Base-by-base conservation (phyloP, 2,888 invertebrate species). In the Eucera pruinosa region DNA sequence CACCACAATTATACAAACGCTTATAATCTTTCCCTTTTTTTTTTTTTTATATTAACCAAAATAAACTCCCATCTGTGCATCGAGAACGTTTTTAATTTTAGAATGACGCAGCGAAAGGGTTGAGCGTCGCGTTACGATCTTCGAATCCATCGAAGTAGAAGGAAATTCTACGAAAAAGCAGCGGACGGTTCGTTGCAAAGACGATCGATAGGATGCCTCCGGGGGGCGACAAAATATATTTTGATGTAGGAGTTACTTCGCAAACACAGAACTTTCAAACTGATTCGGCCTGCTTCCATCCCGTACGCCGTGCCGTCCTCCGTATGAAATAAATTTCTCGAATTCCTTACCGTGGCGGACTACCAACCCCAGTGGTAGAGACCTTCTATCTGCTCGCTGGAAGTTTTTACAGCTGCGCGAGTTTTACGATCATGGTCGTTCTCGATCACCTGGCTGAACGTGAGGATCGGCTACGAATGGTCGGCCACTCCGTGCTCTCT, bases 241-340 rank as follows among this genome's bases (percentile, higher is more conserved):
- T 72, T 69, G 58, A 70, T 52, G n/a, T 50, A 77, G 23, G 43
- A 54, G 52, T 25, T 69, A 60, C 58, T 36, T 68, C 41, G 43
- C 61, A 55, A 30, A 69, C n/a, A 73, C 78, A 72, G 45, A 82
- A 66, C 62, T 70, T 67, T 50, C 54, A n/a, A 64, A 78, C 58
- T 47, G 58, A 65, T 50, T 50, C 55, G 30, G 20, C n/a, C n/a
- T 23, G 62, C 15, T 45, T 15, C 18, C 15, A 15, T 20, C 25
- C 33, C 11, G 39, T 20, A 36, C 18, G 36, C 65, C 67, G 52
- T 33, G 6, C 41, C 27, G 11, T 27, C n/a, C 30, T 41, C 50
- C 47, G 48, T 58, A 36, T 41, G 30, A 70, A 47, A 82, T 82
- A 74, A 78, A 82, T 81, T 77, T 64, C 62, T 9, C 25, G 50